Evolutionary conservation across 92 coral and sea anemone species (phyloP), one percentile per base, ranked within the genome.

Genomic region (Bergia puertoricense): DNA sequence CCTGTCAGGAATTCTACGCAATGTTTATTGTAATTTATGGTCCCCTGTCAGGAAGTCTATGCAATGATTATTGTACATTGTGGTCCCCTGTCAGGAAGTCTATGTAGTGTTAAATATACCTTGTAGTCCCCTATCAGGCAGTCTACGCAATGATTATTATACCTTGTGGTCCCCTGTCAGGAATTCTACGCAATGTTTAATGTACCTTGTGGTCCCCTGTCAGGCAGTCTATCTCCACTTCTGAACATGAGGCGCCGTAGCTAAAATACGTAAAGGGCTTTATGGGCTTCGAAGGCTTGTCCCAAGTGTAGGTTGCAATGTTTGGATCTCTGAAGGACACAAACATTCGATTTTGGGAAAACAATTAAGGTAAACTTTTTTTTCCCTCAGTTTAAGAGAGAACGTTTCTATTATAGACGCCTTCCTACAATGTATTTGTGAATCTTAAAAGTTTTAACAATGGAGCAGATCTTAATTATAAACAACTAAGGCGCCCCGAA

Each of bases 141-240:
- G 5, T 8, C 54, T 48, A 48, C 54, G 54, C 8, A 56, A 10
- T 4, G 18, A 10, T 56, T 56, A 56, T 6, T 6, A 2, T 6
- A 56, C 65, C 65, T 56, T 56, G 65, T 56, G 65, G 65, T 15
- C 67, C 67, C 22, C 67, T 14, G 67, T 57, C 67, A 57, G 22
- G 22, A 18, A 15, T 0, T 14, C 67, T 18, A 57, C 67, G 0
- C 82, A 79, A 2, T n/a, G 14, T 79, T 54, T 41, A 37, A 36
- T 59, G 40, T 87, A 91, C 93, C 83, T 89, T 74, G 50, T 88
- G 93, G 50, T 88, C 93, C 1, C 93, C 93, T 13, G 93, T 91
- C 77, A 91, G 89, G 72, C 91, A 88, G 59, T 91, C 93, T 39
- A 91, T 59, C 88, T 91, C 93, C 0, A 88, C 93, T 77, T 91